A percentile compares a stretch with the other conserved stretches of the same genome.
Conservation (phyloP, 2,113 vertebrate species). For the Grammomys surdaster region DNA sequence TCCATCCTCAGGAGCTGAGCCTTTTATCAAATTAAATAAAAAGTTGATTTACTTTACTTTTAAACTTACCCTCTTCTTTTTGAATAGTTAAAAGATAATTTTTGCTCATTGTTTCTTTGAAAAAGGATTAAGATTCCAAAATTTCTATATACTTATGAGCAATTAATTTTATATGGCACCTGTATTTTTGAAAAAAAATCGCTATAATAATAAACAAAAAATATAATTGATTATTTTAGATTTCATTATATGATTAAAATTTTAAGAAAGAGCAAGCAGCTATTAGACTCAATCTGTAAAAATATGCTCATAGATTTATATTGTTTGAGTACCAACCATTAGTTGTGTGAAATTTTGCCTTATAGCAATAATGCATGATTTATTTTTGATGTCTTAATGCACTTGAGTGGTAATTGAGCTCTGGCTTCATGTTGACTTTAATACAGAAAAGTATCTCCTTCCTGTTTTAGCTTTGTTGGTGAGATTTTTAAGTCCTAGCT, state of each 20-base stretch:
- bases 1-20: neutral
- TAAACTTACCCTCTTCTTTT: neutral
- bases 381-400: conserved; percentile 46
- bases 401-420: conserved; percentile 21
- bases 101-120: neutral
- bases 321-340: neutral
- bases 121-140: neutral
- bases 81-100: neutral
- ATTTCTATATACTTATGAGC: neutral
- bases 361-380: neutral
- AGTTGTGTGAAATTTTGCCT: conserved; percentile 22
- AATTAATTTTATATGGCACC: neutral
- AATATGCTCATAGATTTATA: conserved; percentile 13
- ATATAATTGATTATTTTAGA: conserved; percentile 6
- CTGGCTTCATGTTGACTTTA: conserved; percentile 40
- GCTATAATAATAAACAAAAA: neutral
- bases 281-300: conserved; percentile 14
- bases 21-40: conserved; percentile 45
- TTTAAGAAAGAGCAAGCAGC: neutral
- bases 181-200: neutral
- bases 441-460: conserved; percentile 49
- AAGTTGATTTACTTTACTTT: neutral
- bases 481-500: neutral
- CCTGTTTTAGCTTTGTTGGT: neutral
- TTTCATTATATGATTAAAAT: conserved; percentile 37